Conservation (phyloP, 2,888 invertebrate genomes). For the Epicampocera succincta region DNA sequence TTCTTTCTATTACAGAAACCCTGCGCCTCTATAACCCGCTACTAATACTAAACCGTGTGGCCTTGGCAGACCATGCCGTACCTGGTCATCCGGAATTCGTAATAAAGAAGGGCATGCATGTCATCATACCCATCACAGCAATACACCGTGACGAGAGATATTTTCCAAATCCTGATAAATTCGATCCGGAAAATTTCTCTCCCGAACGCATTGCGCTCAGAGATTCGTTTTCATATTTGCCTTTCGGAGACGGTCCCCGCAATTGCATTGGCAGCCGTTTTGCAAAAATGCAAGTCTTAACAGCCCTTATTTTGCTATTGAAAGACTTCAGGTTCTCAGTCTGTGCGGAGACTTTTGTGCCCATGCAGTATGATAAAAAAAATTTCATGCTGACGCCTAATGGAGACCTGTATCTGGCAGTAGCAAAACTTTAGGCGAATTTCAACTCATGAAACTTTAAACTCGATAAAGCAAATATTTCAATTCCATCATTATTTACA, state of each 20-base stretch:
- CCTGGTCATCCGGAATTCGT: slow-evolving; percentile 82
- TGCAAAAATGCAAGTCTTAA: slow-evolving; percentile 77
- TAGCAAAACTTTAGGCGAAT: no score
- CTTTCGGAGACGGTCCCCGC: slow-evolving; percentile 79
- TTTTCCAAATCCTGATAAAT: slow-evolving; percentile 83
- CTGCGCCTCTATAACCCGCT: slow-evolving; percentile 83
- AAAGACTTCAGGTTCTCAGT: slow-evolving; percentile 74
- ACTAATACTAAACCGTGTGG: slow-evolving; percentile 82
- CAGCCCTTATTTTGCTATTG: slow-evolving; percentile 74
- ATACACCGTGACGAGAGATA: slow-evolving; percentile 83
- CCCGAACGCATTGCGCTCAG: slow-evolving; percentile 84
- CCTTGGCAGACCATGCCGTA: slow-evolving; percentile 82
- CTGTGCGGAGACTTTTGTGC: slow-evolving; percentile 74
- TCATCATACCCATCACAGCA: slow-evolving; percentile 78
- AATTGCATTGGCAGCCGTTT: slow-evolving; percentile 78
- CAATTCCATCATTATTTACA: no score
- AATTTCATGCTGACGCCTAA: no score
- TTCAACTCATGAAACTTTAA: no score
- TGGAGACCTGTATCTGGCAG: no score
- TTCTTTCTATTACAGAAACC: slow-evolving; percentile 82
- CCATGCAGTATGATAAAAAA: slow-evolving; percentile 31
- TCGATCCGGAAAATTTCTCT: slow-evolving; percentile 77
- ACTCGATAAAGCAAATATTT: no score
- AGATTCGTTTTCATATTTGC: slow-evolving; percentile 68
- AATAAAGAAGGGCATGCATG: slow-evolving; percentile 80